Conservation (phyloP, 2,888 invertebrate species). For the Girardia tigrina region DNA sequence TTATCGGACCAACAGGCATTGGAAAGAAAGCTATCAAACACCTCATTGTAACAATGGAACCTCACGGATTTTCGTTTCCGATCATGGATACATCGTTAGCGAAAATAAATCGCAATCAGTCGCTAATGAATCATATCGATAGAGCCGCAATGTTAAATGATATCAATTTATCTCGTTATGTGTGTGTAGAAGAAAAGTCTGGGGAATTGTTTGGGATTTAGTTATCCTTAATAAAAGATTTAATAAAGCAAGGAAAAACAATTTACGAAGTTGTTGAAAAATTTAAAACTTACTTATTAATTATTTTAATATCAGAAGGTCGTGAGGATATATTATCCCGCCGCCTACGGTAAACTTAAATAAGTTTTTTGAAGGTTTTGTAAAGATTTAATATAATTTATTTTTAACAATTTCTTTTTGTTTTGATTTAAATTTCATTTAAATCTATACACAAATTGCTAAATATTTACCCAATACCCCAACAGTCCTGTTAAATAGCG, state of each 20-base stretch:
- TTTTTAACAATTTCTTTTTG: too few relatives aligned
- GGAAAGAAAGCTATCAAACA: constrained; percentile 28
- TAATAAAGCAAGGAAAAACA: not conserved
- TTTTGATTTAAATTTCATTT: too few relatives aligned
- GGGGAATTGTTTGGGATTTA: not conserved
- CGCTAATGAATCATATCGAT: not conserved
- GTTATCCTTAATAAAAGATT: not conserved
- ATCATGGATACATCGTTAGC: not conserved
- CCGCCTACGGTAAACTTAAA: too few relatives aligned
- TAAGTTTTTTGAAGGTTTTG: too few relatives aligned
- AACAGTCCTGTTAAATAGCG: too few relatives aligned
- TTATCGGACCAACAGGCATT: constrained; percentile 33
- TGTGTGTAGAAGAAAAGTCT: not conserved
- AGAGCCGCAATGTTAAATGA: not conserved
- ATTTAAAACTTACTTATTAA: too few relatives aligned
- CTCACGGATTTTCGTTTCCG: constrained; percentile 31
- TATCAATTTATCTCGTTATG: not conserved
- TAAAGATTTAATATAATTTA: too few relatives aligned
- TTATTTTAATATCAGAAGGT: too few relatives aligned
- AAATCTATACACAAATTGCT: too few relatives aligned
- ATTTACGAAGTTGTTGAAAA: too few relatives aligned
- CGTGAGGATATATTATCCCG: too few relatives aligned
- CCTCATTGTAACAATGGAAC: constrained; percentile 14
- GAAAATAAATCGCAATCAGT: not conserved
- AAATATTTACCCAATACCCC: too few relatives aligned